phyloP scores from a whole-genome alignment of 2,888 invertebrate species.

The Vesta saturnalis region DNA sequence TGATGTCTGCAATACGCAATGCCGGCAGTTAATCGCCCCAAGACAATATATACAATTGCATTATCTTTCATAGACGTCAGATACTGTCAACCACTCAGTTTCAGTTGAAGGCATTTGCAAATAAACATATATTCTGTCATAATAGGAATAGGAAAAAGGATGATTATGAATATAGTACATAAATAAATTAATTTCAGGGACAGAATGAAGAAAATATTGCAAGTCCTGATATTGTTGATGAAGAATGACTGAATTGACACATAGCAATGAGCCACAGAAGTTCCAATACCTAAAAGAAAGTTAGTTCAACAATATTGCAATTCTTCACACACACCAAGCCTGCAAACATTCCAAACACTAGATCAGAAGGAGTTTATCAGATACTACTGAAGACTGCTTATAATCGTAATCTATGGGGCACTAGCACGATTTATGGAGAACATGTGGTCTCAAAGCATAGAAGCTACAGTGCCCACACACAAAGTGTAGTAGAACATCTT shows the following conservation, averaged over 20 bases:
- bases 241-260: too few species aligned
- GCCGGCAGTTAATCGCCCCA: constrained; percentile 7
- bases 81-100: constrained; percentile 4
- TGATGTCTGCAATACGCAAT: constrained; percentile 16
- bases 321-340: constrained; percentile 10
- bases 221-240: neutral
- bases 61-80: constrained; percentile 8
- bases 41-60: constrained; percentile 15
- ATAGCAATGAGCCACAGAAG: neutral
- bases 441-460: constrained; percentile 16
- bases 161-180: neutral
- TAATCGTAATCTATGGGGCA: constrained; percentile 12
- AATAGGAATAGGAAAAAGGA: too few species aligned
- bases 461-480: constrained; percentile 17
- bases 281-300: constrained; percentile 11
- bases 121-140: too few species aligned
- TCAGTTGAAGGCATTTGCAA: constrained; percentile 8
- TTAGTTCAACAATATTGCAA: constrained; percentile 13
- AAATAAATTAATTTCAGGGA: too few species aligned
- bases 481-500: constrained; percentile 15
- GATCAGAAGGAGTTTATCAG: constrained; percentile 14
- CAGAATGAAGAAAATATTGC: neutral
- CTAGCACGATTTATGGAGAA: constrained; percentile 17
- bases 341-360: constrained; percentile 10
- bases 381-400: constrained; percentile 2